These are phyloP conservation scores for Sturnira hondurensis DNA, from an alignment of 2,113 vertebrate genomes.

Conservation along the genomic window DNA sequence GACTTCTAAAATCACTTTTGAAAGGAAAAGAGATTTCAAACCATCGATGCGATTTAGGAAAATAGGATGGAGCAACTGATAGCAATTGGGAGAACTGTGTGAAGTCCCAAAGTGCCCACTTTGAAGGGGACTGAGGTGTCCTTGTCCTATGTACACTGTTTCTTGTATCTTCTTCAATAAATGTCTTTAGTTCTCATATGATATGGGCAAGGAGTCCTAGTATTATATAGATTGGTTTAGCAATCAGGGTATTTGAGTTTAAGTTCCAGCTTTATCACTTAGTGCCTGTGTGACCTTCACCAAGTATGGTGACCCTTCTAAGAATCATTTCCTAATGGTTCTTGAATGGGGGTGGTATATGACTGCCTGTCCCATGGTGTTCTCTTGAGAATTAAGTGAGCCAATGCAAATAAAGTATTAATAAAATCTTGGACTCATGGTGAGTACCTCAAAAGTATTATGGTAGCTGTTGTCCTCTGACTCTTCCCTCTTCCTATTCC, in stretches of 20 bases:
- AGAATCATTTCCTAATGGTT: background rate
- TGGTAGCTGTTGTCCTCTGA: background rate
- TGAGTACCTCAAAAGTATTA: background rate
- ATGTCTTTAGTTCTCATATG: background rate
- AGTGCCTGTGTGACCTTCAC: background rate
- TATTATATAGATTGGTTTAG: background rate
- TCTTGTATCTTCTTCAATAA: too few relatives aligned
- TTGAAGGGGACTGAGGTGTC: too few relatives aligned
- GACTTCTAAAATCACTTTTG: too few relatives aligned
- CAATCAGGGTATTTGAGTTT: background rate
- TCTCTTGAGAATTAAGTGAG: background rate
- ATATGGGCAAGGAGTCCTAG: background rate
- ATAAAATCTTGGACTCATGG: background rate
- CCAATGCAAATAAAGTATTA: background rate
- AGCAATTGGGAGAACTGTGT: too few relatives aligned
- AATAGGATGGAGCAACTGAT: too few relatives aligned
- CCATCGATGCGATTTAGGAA: too few relatives aligned
- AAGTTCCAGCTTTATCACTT: background rate
- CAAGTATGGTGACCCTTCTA: background rate
- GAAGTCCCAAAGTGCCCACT: too few relatives aligned
- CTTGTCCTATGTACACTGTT: too few relatives aligned
- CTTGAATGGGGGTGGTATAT: too few relatives aligned
- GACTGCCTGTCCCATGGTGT: background rate
- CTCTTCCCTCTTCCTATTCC: background rate
- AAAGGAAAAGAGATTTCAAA: too few relatives aligned